These are phyloP conservation scores for Ditylenchus weischeri DNA, from an alignment of 2,888 invertebrate species.

Conservation along the genomic window DNA sequence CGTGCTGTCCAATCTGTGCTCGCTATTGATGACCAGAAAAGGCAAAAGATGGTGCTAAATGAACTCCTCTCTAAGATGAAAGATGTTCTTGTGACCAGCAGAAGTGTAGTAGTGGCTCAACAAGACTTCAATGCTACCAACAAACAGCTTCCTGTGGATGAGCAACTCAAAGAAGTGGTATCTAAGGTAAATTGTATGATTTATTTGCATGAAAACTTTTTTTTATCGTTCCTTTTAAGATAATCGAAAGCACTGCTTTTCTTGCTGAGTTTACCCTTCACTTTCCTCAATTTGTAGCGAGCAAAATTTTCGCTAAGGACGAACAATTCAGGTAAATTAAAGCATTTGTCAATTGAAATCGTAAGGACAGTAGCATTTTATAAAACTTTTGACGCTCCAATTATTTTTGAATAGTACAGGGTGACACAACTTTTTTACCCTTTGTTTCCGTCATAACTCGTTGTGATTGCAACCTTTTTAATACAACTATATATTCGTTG, in stretches of 20 bases:
- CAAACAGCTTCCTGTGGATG: neutral
- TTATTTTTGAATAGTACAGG: too few species aligned
- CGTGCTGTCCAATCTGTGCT: neutral
- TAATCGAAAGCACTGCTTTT: constrained; percentile 1
- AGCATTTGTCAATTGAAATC: too few species aligned
- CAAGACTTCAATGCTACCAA: neutral
- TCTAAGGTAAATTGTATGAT: neutral
- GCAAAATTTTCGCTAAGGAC: constrained; percentile 12
- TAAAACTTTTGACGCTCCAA: too few species aligned
- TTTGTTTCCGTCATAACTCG: too few species aligned
- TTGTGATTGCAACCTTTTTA: too few species aligned
- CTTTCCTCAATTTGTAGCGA: neutral
- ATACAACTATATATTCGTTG: too few species aligned
- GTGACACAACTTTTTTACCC: too few species aligned
- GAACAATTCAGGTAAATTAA: neutral
- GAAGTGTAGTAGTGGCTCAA: neutral
- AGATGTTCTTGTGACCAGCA: neutral
- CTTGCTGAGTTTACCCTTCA: neutral
- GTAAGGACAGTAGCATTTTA: too few species aligned
- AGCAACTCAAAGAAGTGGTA: neutral
- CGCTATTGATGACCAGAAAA: neutral
- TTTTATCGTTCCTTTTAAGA: neutral
- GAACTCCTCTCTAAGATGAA: neutral
- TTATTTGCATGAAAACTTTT: neutral
- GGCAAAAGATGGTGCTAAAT: neutral